Percentiles rank a stretch among this genome's conserved stretches.
These are phyloP conservation scores for Emys orbicularis DNA, from an alignment of 2,797 vertebrate genomes.

Conservation along the genomic window DNA sequence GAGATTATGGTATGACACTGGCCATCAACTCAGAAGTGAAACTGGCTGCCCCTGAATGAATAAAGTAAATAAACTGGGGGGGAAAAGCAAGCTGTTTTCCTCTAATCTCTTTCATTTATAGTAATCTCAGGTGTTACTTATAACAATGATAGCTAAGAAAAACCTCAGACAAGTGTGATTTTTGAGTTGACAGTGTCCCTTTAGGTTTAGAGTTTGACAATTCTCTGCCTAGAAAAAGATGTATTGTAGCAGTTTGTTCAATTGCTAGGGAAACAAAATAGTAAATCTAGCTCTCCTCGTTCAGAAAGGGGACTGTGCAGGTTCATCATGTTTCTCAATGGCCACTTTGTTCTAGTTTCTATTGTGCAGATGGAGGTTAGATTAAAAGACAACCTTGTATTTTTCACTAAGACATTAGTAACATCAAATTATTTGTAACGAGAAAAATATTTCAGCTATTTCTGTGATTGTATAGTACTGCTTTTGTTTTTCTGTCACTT, in stretches of 20 bases:
- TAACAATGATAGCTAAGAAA: neutral
- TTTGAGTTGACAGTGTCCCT: neutral
- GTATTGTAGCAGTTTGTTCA: neutral
- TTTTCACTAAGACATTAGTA: constrained; percentile 10
- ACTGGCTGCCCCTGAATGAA: neutral
- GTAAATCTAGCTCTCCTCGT: neutral
- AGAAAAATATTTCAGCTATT: constrained; percentile 14
- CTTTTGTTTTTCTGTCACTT: neutral
- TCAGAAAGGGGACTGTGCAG: neutral
- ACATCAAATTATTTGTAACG: constrained; percentile 20
- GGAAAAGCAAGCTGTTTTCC: neutral
- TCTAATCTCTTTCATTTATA: neutral
- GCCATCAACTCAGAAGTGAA: neutral
- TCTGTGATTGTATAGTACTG: neutral
- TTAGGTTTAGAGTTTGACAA: neutral
- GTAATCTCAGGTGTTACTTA: neutral
- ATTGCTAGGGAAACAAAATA: neutral
- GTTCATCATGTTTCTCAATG: neutral
- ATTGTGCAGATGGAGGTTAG: neutral
- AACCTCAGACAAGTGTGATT: neutral
- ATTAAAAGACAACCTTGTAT: neutral
- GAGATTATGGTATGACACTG: neutral
- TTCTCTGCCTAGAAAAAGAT: neutral
- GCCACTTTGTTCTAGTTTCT: neutral
- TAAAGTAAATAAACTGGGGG: neutral